These are phyloP conservation scores for Sebastes nivosus DNA, from an alignment of 2,797 vertebrate genomes.

Conservation along the genomic window DNA sequence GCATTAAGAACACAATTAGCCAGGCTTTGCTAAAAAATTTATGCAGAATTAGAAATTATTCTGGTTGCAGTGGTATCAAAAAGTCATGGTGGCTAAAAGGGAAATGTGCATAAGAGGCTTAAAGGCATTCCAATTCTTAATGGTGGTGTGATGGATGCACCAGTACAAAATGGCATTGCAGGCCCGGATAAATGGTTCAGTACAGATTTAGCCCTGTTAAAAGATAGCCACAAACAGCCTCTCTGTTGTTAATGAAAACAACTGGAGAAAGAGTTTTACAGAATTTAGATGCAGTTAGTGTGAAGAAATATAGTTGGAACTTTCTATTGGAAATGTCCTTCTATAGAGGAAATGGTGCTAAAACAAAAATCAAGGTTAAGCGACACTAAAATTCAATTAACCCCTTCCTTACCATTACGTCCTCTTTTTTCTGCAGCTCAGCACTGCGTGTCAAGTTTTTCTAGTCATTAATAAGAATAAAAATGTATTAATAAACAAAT, in stretches of 20 bases:
- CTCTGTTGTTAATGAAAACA: conserved; percentile 18
- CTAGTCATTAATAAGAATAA: too few species aligned
- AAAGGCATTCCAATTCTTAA: conserved; percentile 68
- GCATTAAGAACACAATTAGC: conserved; percentile 40
- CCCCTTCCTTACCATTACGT: too few species aligned
- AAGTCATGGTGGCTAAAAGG: conserved; percentile 46
- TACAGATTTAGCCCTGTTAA: conserved; percentile 42
- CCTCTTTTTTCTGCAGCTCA: too few species aligned
- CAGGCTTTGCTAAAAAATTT: conserved; percentile 25
- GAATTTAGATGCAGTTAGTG: neutral
- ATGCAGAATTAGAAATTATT: conserved; percentile 48
- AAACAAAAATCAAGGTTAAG: neutral
- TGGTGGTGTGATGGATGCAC: conserved; percentile 62
- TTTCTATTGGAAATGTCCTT: neutral
- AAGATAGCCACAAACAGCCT: conserved; percentile 16
- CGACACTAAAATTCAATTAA: neutral
- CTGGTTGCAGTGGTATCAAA: conserved; percentile 32
- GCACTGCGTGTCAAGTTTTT: too few species aligned
- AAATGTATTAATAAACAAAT: too few species aligned
- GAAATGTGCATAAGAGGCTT: conserved; percentile 65
- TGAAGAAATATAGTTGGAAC: neutral
- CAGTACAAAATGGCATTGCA: conserved; percentile 22
- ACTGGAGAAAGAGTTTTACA: conserved; percentile 2
- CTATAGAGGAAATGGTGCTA: neutral
- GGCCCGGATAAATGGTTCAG: conserved; percentile 35